Base-by-base conservation (phyloP, 1,140 invertebrate species). In the Melanaphis sacchari region DNA sequence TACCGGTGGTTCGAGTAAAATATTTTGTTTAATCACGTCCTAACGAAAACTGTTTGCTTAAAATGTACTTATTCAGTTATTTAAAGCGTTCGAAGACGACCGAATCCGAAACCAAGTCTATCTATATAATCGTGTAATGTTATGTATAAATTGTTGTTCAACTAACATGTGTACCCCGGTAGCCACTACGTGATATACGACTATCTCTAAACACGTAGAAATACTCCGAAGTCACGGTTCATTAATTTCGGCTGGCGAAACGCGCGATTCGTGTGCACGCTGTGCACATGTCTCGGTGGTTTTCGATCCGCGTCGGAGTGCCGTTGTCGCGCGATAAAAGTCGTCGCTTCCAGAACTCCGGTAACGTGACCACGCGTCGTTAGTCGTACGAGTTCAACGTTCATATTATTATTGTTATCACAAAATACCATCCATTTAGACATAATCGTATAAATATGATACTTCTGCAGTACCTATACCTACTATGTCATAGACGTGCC, bases 271-370 rank as follows among this genome's bases (percentile, higher is more conserved):
- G 59, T 6, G 59, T n/a, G 59, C 31, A 66, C 46, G 15, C 59
- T 66, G 59, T 66, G 59, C 59, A 76, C 59, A 76, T 76, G 59
- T 76, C 59, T 76, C 59, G 59, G n/a, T 76, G 59, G 59, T 76
- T 76, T 76, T n/a, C 59, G 59, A 66, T 66, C n/a, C 59, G 5
- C 59, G 36, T 76, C 59, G 59, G 31, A 18, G 59, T 18, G 59
- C 46, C 46, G 59, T 76, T 1, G 59, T 76, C 31, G 59, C 31
- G 59, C 59, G 59, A 76, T 76, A 76, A 76, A 76, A 76, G 26
- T 66, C 59, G 59, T 36, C 59, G 59, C 31, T 76, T 76, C n/a
- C 31, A 76, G 59, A 76, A 76, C 59, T 76, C 59, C 59, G 59
- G 36, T n/a, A 11, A 18, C 59, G 54, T 31, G 54, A n/a, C 4